Percentiles rank a stretch among this genome's conserved stretches.
phyloP scores from a whole-genome alignment of 1,140 invertebrate genomes.

The Littorina saxatilis region DNA sequence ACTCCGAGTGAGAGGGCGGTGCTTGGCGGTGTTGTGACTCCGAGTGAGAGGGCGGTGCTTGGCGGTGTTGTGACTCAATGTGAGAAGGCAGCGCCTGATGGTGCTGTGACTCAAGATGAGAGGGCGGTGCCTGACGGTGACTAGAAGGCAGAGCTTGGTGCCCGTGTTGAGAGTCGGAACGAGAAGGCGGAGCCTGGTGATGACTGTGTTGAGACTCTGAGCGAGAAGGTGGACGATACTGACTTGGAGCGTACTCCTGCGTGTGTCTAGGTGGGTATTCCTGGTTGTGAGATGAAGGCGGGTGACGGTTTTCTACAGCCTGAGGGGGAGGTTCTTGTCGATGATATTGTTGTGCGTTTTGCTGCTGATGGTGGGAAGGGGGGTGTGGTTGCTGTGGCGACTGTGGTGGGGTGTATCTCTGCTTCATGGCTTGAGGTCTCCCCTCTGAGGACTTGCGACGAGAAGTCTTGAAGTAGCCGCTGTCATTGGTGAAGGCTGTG shows the following conservation, averaged over 20 bases:
- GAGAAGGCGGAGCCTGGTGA: neutral
- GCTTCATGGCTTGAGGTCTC: neutral
- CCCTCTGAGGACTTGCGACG: slow-evolving; percentile 36
- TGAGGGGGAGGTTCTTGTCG: neutral
- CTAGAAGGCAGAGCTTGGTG: neutral
- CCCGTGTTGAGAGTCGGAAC: neutral
- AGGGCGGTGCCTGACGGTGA: neutral
- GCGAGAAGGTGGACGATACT: neutral
- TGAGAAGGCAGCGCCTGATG: neutral
- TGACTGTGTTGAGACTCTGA: no score
- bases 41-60: no score
- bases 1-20: no score
- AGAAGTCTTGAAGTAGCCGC: slow-evolving; percentile 84
- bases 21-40: no score
- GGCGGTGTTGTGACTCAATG: no score
- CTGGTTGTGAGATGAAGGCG: neutral
- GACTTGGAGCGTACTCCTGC: neutral
- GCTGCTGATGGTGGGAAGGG: neutral
- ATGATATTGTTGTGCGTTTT: neutral
- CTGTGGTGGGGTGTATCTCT: slow-evolving; percentile 45
- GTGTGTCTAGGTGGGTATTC: neutral
- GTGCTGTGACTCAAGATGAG: neutral
- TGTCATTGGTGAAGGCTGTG: slow-evolving; percentile 91
- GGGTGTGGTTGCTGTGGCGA: slow-evolving; percentile 23
- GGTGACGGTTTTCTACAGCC: neutral